Evolutionary conservation across 2,113 vertebrate genomes (phyloP), one percentile per base, ranked within the genome.

Genomic region (Melanotaenia duboulayi): DNA sequence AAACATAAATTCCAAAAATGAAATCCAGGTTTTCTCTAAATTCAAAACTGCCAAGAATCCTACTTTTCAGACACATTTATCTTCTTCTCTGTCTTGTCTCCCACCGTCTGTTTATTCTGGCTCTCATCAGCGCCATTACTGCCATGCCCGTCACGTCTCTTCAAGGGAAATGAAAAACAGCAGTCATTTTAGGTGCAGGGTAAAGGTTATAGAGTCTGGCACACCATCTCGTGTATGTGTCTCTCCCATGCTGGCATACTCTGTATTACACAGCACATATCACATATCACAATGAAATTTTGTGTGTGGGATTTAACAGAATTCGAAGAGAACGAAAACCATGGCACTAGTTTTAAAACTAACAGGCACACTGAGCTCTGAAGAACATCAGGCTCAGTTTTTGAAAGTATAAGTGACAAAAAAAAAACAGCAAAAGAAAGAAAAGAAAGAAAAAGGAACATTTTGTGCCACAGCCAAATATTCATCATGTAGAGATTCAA

Each of bases 21-120:
- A 82, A 87, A 87, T 78, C 86, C 80, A 87, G 84, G 65, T 86
- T 89, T 83, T 71, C 17, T 5, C 57, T 60, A 68, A 84, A 88
- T 84, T 87, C 74, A 66, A 54, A 86, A 73, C 58, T 83, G 87
- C 89, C 90, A 90, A 82, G 46, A 88, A 80, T 77, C 48, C 58
- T 67, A 80, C 82, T 80, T 79, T 83, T 89, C 84, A 82, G 84
- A 91, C 82, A 84, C 84, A 91, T 93, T 89, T 86, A 89, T 93
- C 90, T 91, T 91, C 85, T 78, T 91, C 84, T 86, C 85, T 89
- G 85, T 92, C 90, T 86, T 84, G 86, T 91, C 90, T 90, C 86
- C 85, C 73, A 63, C 87, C 86, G 84, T 89, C 86, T 92, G 90
- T 93, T 92, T 87, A 84, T 92, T 92, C 87, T 92, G 87, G 87